A percentile compares a stretch with the other conserved stretches of the same genome.
Conservation (phyloP, 2,888 invertebrate genomes). For the Ormyrus pomaceus region DNA sequence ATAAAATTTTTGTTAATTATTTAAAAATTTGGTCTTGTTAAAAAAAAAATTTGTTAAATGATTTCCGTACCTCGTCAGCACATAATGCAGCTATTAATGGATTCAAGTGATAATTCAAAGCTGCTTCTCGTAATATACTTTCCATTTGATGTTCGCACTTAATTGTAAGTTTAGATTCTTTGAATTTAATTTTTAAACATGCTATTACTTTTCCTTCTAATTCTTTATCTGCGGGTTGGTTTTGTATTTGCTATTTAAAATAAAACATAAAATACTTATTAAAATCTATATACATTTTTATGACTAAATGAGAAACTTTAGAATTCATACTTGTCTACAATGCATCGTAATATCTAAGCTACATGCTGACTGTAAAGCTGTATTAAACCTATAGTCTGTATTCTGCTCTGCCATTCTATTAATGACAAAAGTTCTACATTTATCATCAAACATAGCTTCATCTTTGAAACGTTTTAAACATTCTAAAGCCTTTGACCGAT, state of each 20-base stretch:
- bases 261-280: background rate
- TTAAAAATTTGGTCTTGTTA: no score
- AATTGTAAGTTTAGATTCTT: conserved; percentile 84
- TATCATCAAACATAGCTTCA: conserved; percentile 86
- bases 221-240: conserved; percentile 79
- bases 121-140: conserved; percentile 89
- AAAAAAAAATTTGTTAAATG: conserved; percentile 68
- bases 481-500: conserved; percentile 83
- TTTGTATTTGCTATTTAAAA: conserved; percentile 61
- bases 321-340: conserved; percentile 78
- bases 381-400: conserved; percentile 93
- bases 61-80: conserved; percentile 77
- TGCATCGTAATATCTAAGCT: conserved; percentile 87
- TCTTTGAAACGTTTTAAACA: conserved; percentile 89
- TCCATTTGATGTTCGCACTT: conserved; percentile 90
- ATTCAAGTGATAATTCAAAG: conserved; percentile 93
- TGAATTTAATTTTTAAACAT: conserved; percentile 89
- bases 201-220: conserved; percentile 89
- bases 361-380: conserved; percentile 88
- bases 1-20: background rate
- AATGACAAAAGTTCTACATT: conserved; percentile 89
- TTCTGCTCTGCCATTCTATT: conserved; percentile 94
- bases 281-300: no score
- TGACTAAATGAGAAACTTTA: no score
- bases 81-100: conserved; percentile 91